Conservation (phyloP, 2,888 invertebrate genomes). For the Lochmaea capreae region DNA sequence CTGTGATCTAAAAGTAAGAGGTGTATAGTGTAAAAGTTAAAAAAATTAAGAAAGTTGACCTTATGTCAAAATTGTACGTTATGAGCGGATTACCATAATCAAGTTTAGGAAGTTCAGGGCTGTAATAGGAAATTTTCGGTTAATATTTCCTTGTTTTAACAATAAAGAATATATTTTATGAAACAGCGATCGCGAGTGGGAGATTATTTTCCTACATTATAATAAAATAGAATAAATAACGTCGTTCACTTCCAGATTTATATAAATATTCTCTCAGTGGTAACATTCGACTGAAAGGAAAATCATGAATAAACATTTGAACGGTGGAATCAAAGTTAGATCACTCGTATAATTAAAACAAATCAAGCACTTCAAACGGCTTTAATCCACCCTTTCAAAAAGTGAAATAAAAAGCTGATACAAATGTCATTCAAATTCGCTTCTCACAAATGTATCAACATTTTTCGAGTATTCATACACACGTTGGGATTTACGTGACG, state of each 20-base stretch:
- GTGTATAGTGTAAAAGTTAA: too few relatives aligned
- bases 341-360: slow-evolving; percentile 25
- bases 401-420: slow-evolving; percentile 10
- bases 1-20: too few relatives aligned
- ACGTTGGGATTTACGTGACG: background rate
- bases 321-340: slow-evolving; percentile 19
- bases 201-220: too few relatives aligned
- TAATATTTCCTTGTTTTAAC: too few relatives aligned
- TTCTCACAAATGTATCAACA: background rate
- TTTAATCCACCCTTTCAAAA: slow-evolving; percentile 20
- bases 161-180: too few relatives aligned
- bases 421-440: background rate
- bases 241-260: background rate
- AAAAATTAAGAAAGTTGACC: too few relatives aligned
- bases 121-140: too few relatives aligned
- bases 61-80: too few relatives aligned
- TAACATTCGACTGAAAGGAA: background rate
- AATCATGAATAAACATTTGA: slow-evolving; percentile 11
- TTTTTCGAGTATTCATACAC: background rate
- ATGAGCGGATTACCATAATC: too few relatives aligned
- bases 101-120: too few relatives aligned
- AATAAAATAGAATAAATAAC: too few relatives aligned
- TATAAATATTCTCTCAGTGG: background rate
- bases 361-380: slow-evolving; percentile 17
- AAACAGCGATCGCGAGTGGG: too few relatives aligned